Conservation (phyloP, 2,888 invertebrate species). For the Taphrorychus bicolor region DNA sequence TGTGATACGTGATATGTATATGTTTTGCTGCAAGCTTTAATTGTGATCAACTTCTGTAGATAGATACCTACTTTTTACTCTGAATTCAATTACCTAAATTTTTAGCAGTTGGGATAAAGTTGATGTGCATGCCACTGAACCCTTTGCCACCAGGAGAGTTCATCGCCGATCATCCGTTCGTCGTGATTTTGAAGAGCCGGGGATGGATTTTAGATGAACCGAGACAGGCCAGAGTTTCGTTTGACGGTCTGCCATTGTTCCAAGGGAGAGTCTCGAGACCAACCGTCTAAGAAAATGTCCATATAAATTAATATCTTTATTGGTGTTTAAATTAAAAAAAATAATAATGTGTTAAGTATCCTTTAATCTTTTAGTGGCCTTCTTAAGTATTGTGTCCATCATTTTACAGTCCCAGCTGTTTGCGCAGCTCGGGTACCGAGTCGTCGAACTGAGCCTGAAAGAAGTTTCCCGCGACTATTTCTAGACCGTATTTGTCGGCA, state of each 20-base stretch:
- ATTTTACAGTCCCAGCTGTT: too few relatives aligned
- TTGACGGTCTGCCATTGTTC: conserved; percentile 16
- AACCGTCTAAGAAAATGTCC: conserved; percentile 6
- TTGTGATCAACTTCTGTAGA: too few relatives aligned
- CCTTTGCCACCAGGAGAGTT: conserved; percentile 30
- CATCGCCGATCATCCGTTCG: conserved; percentile 40
- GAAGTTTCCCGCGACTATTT: too few relatives aligned
- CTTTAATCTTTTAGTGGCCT: too few relatives aligned
- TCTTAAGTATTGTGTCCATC: too few relatives aligned
- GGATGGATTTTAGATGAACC: conserved; percentile 11
- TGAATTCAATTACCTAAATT: not conserved
- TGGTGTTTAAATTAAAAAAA: not conserved
- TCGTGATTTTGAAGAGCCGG: conserved; percentile 29
- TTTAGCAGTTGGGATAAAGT: conserved; percentile 1
- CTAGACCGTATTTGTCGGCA: too few relatives aligned
- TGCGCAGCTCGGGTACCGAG: too few relatives aligned
- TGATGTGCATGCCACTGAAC: not conserved
- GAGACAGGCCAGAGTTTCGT: conserved; percentile 8
- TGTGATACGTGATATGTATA: too few relatives aligned
- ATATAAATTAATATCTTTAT: conserved; percentile 1
- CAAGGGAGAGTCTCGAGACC: conserved; percentile 18
- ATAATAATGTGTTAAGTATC: too few relatives aligned
- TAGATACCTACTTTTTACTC: not conserved
- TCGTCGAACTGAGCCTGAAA: too few relatives aligned
- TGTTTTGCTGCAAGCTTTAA: too few relatives aligned